phyloP scores from a whole-genome alignment of 2,113 vertebrate genomes.

The Chaetops frenatus region DNA sequence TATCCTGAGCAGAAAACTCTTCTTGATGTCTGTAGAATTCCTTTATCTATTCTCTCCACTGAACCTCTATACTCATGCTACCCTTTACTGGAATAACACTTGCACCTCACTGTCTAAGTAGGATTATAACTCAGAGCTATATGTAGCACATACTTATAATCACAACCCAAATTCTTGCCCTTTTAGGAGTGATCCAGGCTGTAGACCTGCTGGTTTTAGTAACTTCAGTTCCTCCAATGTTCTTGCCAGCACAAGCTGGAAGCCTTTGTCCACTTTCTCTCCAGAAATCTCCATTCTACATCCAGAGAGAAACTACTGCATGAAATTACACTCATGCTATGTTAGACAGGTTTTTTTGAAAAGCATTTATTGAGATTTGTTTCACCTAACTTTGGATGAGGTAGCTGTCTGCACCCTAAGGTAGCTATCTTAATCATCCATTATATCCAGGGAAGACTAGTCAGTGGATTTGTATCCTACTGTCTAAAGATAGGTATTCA shows the following conservation, averaged over 20 bases:
- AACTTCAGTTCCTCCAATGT: background rate
- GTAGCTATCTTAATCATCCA: background rate
- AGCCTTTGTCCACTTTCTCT: background rate
- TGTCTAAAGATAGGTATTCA: background rate
- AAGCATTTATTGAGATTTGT: background rate
- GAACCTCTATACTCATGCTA: background rate
- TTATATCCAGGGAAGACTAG: background rate
- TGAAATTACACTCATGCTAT: background rate
- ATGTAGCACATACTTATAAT: background rate
- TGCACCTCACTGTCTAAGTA: background rate
- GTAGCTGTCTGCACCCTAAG: background rate
- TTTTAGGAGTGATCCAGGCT: background rate
- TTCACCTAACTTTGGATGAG: background rate
- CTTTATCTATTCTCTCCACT: background rate
- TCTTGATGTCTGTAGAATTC: background rate
- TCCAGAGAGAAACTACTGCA: background rate
- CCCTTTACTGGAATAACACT: background rate
- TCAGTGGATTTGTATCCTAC: background rate
- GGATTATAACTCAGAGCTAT: background rate
- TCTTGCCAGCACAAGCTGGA: background rate
- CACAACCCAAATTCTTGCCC: background rate
- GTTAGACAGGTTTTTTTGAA: background rate
- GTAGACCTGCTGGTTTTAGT: background rate
- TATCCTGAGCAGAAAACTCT: background rate
- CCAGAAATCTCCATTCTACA: background rate